Evolutionary conservation across 2,113 vertebrate species (phyloP).

Genomic region (Ammodytes marinus): DNA sequence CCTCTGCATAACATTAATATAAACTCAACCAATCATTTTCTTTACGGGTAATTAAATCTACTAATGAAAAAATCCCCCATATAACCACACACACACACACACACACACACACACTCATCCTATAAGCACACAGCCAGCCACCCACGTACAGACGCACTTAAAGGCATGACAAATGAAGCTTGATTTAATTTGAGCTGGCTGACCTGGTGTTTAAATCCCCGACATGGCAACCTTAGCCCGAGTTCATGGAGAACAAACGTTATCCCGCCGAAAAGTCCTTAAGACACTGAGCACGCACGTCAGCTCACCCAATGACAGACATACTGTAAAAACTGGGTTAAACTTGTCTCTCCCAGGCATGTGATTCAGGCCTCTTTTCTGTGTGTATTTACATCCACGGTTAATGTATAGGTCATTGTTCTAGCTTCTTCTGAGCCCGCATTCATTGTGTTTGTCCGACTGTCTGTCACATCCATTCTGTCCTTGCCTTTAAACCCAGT

Average conservation of each 20-base stretch:
- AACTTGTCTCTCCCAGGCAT: background rate
- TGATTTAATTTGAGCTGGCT: constrained; percentile 60
- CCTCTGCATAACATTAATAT: constrained; percentile 38
- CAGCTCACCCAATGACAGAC: constrained; percentile 5
- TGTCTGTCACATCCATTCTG: constrained; percentile 28
- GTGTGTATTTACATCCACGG: constrained; percentile 15
- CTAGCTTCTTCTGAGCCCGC: constrained; percentile 5
- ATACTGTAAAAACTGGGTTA: constrained; percentile 23
- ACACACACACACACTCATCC: background rate
- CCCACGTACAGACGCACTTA: constrained; percentile 31
- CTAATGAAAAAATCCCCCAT: constrained; percentile 41
- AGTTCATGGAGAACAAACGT: constrained; percentile 21
- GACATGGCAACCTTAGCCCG: constrained; percentile 25
- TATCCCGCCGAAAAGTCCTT: constrained; percentile 34
- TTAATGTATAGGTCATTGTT: constrained; percentile 15
- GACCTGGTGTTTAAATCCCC: constrained; percentile 61
- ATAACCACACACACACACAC: constrained; percentile 1
- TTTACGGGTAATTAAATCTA: constrained; percentile 61
- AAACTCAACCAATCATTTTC: constrained; percentile 51
- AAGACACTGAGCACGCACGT: constrained; percentile 18
- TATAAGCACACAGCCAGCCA: constrained; percentile 4
- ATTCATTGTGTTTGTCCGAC: constrained; percentile 6
- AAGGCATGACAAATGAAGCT: constrained; percentile 57
- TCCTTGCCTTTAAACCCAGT: constrained; percentile 51
- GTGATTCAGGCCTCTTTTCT: background rate